Evolutionary conservation across 1,140 invertebrate genomes (phyloP), one percentile per base, ranked within the genome.

Genomic region (Drosophila nebulosa): DNA sequence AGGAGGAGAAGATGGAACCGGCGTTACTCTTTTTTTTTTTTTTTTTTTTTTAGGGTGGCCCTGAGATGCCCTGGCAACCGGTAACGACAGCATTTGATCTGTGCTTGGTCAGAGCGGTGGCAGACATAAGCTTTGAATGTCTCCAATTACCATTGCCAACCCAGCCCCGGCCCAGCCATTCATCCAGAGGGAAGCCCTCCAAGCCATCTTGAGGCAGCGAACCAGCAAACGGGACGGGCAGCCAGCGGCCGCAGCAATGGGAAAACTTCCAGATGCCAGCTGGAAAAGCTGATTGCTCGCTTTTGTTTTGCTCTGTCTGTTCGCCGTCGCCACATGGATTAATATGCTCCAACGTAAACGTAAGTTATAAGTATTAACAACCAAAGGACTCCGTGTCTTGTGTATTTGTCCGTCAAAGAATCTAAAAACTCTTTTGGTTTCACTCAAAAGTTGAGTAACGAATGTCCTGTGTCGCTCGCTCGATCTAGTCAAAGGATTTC

Each of bases 131-230:
- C 71, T 36, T 24, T 18, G 6, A 65, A 16, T 60, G 59, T 66
- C 79, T 86, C 83, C 46, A 35, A 65, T 86, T 86, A 86, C 83
- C 62, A 63, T 75, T 32, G 72, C 32, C 72, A 67, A n/a, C n/a
- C n/a, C n/a, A n/a, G n/a, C n/a, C n/a, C 16, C 27, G 26, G 59
- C 24, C 39, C 36, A 26, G 51, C 65, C 65, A 61, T 16, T 27
- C 36, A 26, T 60, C 65, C 65, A 61, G 58, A 64, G 42, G 55
- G 57, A 61, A 9, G 24, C 62, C 55, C 68, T 55, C 32, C 68
- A 65, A 46, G 53, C 62, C 69, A 58, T 57, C 24, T 21, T 35
- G 50, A 55, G 69, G 69, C 71, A 74, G 63, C 70, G 63, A 64
- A n/a, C 62, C 71, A 74, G 63, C 30, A 55, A 55, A 18, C 52